Evolutionary conservation across 1,140 invertebrate genomes (phyloP), one percentile per base, ranked within the genome.

Genomic region (Sarcophaga bullata): DNA sequence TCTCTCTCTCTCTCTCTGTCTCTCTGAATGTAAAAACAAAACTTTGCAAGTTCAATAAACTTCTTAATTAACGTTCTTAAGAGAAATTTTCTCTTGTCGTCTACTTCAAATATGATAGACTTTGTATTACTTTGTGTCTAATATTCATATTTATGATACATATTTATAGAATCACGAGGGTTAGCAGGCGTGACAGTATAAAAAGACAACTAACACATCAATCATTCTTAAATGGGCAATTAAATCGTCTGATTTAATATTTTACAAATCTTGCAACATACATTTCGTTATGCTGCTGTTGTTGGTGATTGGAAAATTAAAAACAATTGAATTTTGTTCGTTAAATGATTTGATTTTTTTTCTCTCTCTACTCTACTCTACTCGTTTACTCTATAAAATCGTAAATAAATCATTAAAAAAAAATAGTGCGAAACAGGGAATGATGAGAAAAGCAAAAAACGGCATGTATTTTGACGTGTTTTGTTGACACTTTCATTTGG

Each of bases 181-280:
- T 37, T 37, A 37, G 25, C 1, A 37, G 25, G 25, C 25, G 25
- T 37, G 25, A 37, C 25, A 37, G 4, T 37, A 4, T 37, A 4
- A 37, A n/a, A n/a, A n/a, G n/a, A 37, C 25, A 37, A 37, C 25
- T 2, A 37, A 37, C 25, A 2, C 25, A 37, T 37, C 25, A 37
- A 37, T 37, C 25, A 37, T 37, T 37, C 25, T 58, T 58, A 13
- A 58, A 58, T n/a, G 54, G 6, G 13, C 13, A 58, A 13, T 58
- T 2, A 58, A 58, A 58, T 68, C 10, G 62, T 68, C 62, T 68
- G 62, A 68, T 19, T 68, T 19, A 68, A 68, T 19, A 68, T 68
- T 68, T 68, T 17, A 9, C 17, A 68, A 68, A 68, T 19, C 62
- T 68, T 68, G 62, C 62, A 68, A 68, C 62, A 68, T 68, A 25